Percentiles rank a stretch among this genome's conserved stretches.
phyloP scores from a whole-genome alignment of 2,888 invertebrate species.

The Hyposoter didymator region DNA sequence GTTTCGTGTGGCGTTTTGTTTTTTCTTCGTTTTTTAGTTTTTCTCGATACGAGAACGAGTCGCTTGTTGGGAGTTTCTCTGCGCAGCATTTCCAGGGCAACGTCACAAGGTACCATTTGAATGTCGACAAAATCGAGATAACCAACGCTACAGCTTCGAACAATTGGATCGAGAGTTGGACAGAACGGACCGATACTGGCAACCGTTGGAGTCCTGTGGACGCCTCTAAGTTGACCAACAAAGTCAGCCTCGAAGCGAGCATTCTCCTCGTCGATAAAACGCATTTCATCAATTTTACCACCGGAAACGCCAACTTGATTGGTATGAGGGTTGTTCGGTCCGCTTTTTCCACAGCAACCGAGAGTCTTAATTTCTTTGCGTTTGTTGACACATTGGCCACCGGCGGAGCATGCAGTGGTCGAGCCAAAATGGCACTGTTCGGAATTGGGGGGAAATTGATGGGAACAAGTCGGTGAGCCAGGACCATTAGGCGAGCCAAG shows the following conservation, averaged over 20 bases:
- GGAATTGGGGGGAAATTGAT: constrained; percentile 75
- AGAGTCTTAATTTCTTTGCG: constrained; percentile 73
- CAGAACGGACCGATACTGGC: constrained; percentile 88
- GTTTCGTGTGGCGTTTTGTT: constrained; percentile 80
- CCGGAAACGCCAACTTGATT: constrained; percentile 71
- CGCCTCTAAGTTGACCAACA: constrained; percentile 74
- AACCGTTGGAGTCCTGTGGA: constrained; percentile 86
- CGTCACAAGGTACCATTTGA: constrained; percentile 90
- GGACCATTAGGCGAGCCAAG: constrained; percentile 70
- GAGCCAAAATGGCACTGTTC: constrained; percentile 73
- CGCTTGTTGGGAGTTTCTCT: constrained; percentile 91
- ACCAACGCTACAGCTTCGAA: constrained; percentile 95
- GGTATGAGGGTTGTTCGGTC: constrained; percentile 65
- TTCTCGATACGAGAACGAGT: constrained; percentile 90
- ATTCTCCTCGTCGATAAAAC: constrained; percentile 90
- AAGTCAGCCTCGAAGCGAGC: constrained; percentile 75
- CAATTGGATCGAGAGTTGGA: constrained; percentile 88
- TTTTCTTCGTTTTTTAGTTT: constrained; percentile 85
- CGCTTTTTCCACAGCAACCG: constrained; percentile 74
- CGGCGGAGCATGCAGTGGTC: constrained; percentile 64
- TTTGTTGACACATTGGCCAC: constrained; percentile 74
- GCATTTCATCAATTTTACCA: constrained; percentile 86
- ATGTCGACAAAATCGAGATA: constrained; percentile 93
- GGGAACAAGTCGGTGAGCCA: constrained; percentile 79
- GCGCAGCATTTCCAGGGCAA: constrained; percentile 89